Percentiles rank a stretch among this genome's conserved stretches.
phyloP scores from a whole-genome alignment of 2,888 invertebrate species.

The Hypsopygia costalis region DNA sequence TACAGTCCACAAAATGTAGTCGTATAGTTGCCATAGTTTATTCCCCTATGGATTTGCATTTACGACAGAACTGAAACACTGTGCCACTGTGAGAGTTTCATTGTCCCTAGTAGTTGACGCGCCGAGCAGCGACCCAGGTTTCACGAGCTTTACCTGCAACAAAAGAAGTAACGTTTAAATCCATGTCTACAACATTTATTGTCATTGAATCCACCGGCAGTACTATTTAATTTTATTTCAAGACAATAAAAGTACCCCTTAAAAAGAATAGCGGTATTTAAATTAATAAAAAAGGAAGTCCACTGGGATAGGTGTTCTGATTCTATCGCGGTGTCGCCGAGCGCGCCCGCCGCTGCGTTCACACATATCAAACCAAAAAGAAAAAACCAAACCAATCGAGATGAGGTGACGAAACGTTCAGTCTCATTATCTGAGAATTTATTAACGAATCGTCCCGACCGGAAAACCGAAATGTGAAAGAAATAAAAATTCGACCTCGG shows the following conservation, averaged over 20 bases:
- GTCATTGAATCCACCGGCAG: background rate
- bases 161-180: slow-evolving; percentile 29
- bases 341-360: slow-evolving; percentile 70
- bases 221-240: slow-evolving; percentile 26
- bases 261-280: slow-evolving; percentile 72
- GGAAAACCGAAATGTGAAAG: slow-evolving; percentile 80
- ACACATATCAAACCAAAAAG: slow-evolving; percentile 72
- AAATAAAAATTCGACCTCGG: slow-evolving; percentile 80
- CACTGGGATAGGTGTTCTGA: slow-evolving; percentile 62
- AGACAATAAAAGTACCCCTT: slow-evolving; percentile 46
- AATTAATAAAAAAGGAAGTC: slow-evolving; percentile 69
- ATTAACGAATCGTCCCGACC: slow-evolving; percentile 79
- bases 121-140: slow-evolving; percentile 57
- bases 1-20: slow-evolving; percentile 40
- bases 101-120: slow-evolving; percentile 43
- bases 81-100: slow-evolving; percentile 56
- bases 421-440: slow-evolving; percentile 81
- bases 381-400: slow-evolving; percentile 75
- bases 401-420: slow-evolving; percentile 81
- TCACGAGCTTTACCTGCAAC: slow-evolving; percentile 73
- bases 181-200: background rate
- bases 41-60: slow-evolving; percentile 31
- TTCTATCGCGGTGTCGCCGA: slow-evolving; percentile 58
- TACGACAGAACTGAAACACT: slow-evolving; percentile 49
- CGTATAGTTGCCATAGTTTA: slow-evolving; percentile 39